These are phyloP conservation scores for Enteromius fasciolatus DNA, from an alignment of 2,797 vertebrate genomes.

Conservation along the genomic window DNA sequence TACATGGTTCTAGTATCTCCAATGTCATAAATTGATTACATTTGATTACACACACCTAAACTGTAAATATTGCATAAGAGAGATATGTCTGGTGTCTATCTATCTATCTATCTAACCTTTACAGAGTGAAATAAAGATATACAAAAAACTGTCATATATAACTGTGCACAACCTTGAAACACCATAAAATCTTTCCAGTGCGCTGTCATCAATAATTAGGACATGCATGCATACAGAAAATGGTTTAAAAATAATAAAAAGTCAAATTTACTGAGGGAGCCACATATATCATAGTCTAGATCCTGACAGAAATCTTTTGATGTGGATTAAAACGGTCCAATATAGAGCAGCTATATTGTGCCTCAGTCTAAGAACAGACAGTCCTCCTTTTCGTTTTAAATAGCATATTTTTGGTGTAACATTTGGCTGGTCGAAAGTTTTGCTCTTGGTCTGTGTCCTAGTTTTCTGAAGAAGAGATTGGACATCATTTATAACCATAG, in stretches of 20 bases:
- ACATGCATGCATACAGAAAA: neutral
- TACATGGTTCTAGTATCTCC: no score
- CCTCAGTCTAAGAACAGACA: slow-evolving; percentile 1
- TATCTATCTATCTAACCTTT: neutral
- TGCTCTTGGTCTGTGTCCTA: slow-evolving; percentile 54
- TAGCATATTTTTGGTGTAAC: slow-evolving; percentile 43
- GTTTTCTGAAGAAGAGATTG: slow-evolving; percentile 56
- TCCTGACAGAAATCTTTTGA: slow-evolving; percentile 10
- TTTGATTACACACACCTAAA: no score
- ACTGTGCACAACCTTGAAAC: neutral
- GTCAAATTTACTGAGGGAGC: neutral
- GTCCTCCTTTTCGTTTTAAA: slow-evolving; percentile 32
- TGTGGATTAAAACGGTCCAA: slow-evolving; percentile 6
- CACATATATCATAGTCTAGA: slow-evolving; percentile 4
- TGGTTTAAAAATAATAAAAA: slow-evolving; percentile 1
- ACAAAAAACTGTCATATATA: neutral
- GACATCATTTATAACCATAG: slow-evolving; percentile 62
- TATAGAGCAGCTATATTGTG: slow-evolving; percentile 18
- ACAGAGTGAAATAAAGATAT: neutral
- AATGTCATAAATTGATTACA: no score
- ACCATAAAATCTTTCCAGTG: neutral
- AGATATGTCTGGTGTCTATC: no score
- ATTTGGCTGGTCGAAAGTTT: slow-evolving; percentile 43
- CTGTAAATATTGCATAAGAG: no score
- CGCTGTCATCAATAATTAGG: neutral